phyloP scores from a whole-genome alignment of 2,888 invertebrate genomes.

The Ferrisia virgata region DNA sequence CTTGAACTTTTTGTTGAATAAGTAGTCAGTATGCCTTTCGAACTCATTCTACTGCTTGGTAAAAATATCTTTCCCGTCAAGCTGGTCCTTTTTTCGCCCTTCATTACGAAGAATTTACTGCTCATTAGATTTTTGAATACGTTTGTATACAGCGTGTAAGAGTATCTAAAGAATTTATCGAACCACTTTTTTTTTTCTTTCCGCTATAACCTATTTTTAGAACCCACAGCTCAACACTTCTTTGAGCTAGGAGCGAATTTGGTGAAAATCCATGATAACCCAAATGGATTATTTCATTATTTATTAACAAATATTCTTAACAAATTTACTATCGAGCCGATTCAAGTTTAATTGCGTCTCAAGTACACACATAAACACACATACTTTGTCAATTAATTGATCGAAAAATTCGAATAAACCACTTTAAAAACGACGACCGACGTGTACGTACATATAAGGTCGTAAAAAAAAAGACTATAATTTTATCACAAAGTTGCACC shows the following conservation, averaged over 20 bases:
- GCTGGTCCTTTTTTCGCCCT: background rate
- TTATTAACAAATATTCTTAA: too few relatives aligned
- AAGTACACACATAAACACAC: too few relatives aligned
- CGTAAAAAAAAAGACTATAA: background rate
- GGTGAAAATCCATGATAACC: too few relatives aligned
- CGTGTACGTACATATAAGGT: background rate
- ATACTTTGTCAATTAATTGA: background rate
- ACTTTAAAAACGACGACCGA: background rate
- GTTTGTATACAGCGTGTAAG: background rate
- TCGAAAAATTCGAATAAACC: background rate
- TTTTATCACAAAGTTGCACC: background rate
- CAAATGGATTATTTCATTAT: too few relatives aligned
- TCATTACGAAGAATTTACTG: background rate
- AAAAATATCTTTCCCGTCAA: background rate
- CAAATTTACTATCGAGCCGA: too few relatives aligned
- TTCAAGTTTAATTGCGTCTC: too few relatives aligned
- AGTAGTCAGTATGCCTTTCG: background rate
- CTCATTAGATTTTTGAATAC: conserved; percentile 4
- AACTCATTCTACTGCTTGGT: background rate
- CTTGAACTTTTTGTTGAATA: background rate
- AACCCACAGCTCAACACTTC: too few relatives aligned
- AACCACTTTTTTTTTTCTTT: background rate
- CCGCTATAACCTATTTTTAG: too few relatives aligned
- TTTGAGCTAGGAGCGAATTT: too few relatives aligned
- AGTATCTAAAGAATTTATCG: background rate